Evolutionary conservation across 2,113 vertebrate species (phyloP).

Genomic region (Triplophysa tibetana): DNA sequence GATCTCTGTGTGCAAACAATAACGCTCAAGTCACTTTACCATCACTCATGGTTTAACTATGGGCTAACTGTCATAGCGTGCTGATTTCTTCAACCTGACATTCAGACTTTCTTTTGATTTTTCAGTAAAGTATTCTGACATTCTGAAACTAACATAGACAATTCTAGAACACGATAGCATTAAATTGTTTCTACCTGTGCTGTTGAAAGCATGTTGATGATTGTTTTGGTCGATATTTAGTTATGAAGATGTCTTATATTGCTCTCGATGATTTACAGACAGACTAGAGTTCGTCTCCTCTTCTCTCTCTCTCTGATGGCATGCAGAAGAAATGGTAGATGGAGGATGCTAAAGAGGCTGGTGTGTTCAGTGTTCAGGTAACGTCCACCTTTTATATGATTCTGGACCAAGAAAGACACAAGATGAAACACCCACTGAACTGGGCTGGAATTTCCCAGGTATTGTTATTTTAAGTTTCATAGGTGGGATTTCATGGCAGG

Average conservation of each 20-base stretch:
- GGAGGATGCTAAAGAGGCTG: conserved; percentile 51
- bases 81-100: no score
- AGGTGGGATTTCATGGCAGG: conserved; percentile 55
- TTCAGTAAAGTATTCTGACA: no score
- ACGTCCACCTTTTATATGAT: conserved; percentile 64
- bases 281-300: not conserved
- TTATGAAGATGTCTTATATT: conserved; percentile 17
- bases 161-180: not conserved
- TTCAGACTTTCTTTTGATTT: no score
- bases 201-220: conserved; percentile 64
- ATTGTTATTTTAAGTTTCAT: conserved; percentile 14
- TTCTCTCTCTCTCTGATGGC: conserved; percentile 31
- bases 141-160: not conserved
- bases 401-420: not conserved
- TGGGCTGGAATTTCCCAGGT: conserved; percentile 33
- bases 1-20: conserved; percentile 62
- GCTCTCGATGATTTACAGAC: not conserved
- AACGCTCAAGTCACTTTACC: not conserved
- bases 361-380: not conserved
- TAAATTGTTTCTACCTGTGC: conserved; percentile 60
- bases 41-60: not conserved
- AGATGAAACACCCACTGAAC: conserved; percentile 16
- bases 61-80: no score
- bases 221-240: not conserved
- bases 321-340: not conserved